Percentiles rank a stretch among this genome's conserved stretches.
Conservation (phyloP, 2,888 invertebrate species). For the Drosophila eohydei region DNA sequence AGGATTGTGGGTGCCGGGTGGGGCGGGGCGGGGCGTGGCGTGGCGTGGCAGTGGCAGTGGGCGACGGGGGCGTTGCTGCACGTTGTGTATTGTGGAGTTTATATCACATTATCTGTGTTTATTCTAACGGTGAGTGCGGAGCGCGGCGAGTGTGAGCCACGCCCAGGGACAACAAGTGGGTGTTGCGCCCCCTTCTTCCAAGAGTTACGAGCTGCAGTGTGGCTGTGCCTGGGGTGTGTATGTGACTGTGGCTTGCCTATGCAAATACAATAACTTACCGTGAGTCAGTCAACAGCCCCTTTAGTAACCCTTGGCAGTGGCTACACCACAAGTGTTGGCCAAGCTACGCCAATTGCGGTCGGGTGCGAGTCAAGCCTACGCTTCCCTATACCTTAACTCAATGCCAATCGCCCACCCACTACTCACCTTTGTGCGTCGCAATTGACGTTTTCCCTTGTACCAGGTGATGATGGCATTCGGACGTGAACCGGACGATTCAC, state of each 20-base stretch:
- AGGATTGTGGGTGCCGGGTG: neutral
- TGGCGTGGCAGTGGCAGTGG: neutral
- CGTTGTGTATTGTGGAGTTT: conserved; percentile 78
- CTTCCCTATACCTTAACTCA: too few relatives aligned
- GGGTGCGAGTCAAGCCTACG: conserved; percentile 15
- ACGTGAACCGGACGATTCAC: conserved; percentile 93
- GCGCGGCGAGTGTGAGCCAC: conserved; percentile 65
- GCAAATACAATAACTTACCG: conserved; percentile 80
- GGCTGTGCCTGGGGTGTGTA: conserved; percentile 16
- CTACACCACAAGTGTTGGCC: conserved; percentile 29
- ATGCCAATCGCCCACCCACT: too few relatives aligned
- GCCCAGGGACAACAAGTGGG: conserved; percentile 78
- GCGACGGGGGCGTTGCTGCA: conserved; percentile 10
- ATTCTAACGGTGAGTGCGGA: conserved; percentile 58
- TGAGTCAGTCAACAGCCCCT: conserved; percentile 66
- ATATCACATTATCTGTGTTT: conserved; percentile 83
- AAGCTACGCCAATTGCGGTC: conserved; percentile 74
- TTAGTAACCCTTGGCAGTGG: neutral
- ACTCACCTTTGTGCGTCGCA: conserved; percentile 91
- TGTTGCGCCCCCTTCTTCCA: conserved; percentile 9
- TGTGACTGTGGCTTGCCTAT: conserved; percentile 63
- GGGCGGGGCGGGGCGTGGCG: neutral
- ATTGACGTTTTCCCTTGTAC: conserved; percentile 94
- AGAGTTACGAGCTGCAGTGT: conserved; percentile 64
- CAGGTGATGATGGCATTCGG: conserved; percentile 94